Conservation (phyloP, 92 coral and sea anemone species). For the Umimayanthus chanpuru region DNA sequence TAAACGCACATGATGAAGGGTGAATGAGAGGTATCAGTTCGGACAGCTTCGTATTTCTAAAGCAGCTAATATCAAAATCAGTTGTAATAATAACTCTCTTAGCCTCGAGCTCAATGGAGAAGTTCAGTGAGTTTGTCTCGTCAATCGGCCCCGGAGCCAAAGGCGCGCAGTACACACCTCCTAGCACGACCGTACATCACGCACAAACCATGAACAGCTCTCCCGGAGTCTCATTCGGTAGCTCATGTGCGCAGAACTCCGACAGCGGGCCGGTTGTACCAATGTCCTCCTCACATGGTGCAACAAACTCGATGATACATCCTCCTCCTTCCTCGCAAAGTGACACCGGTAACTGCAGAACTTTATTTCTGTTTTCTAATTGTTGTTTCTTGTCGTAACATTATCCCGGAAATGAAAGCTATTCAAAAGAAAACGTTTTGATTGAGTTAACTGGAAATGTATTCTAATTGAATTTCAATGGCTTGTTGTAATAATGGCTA, state of each 20-base stretch:
- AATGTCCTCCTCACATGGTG: slow-evolving; percentile 33
- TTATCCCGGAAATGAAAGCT: slow-evolving; percentile 45
- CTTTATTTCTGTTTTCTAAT: slow-evolving; percentile 8
- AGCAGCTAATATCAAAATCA: slow-evolving; percentile 39
- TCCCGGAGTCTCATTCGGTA: slow-evolving; percentile 40
- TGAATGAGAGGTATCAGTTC: slow-evolving; percentile 27
- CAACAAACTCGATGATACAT: not conserved
- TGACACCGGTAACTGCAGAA: slow-evolving; percentile 58
- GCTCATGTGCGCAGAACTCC: slow-evolving; percentile 47
- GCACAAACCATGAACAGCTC: slow-evolving; percentile 48
- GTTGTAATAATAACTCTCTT: slow-evolving; percentile 43
- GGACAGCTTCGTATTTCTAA: slow-evolving; percentile 34
- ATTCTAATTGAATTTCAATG: slow-evolving; percentile 63
- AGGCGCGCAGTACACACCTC: slow-evolving; percentile 46
- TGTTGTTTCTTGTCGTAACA: slow-evolving; percentile 41
- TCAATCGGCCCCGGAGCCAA: slow-evolving; percentile 73
- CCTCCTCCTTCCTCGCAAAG: slow-evolving; percentile 50
- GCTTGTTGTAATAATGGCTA: slow-evolving; percentile 49
- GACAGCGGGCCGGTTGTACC: slow-evolving; percentile 46
- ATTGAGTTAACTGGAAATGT: slow-evolving; percentile 49
- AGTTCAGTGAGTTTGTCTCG: slow-evolving; percentile 86
- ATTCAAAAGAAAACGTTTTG: slow-evolving; percentile 50
- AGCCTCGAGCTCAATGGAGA: slow-evolving; percentile 77
- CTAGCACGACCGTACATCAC: slow-evolving; percentile 64
- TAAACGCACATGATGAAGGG: slow-evolving; percentile 55